A percentile compares a stretch with the other conserved stretches of the same genome.
These are phyloP conservation scores for Malachius bipustulatus DNA, from an alignment of 2,888 invertebrate species.

Conservation along the genomic window DNA sequence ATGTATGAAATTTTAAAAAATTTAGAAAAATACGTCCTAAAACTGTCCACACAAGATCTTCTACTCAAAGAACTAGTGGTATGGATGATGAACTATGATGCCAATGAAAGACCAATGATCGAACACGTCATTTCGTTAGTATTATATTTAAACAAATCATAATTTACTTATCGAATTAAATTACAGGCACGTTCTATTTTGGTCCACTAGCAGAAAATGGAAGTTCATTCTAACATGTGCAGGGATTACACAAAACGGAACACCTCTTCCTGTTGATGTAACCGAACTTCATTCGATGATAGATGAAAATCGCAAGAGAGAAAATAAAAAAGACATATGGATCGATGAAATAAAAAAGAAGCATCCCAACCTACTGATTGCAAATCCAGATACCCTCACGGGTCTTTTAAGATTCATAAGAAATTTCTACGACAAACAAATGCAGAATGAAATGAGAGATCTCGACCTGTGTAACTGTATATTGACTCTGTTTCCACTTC, in stretches of 20 bases:
- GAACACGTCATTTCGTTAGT: conserved; percentile 33
- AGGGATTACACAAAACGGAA: conserved; percentile 26
- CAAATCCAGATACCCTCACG: conserved; percentile 28
- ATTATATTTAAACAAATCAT: conserved; percentile 4
- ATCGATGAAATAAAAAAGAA: conserved; percentile 26
- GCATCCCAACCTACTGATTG: conserved; percentile 25
- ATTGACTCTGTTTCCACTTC: conserved; percentile 29
- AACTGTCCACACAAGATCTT: conserved; percentile 23
- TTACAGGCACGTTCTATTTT: conserved; percentile 32
- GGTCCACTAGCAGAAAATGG: conserved; percentile 32
- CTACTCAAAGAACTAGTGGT: conserved; percentile 32
- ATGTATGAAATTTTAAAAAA: conserved; percentile 32
- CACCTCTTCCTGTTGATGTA: conserved; percentile 23
- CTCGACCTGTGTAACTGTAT: conserved; percentile 25
- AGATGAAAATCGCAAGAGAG: conserved; percentile 26
- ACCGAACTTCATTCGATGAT: conserved; percentile 28
- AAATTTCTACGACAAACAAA: conserved; percentile 18
- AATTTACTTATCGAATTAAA: conserved; percentile 5
- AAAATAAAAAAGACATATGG: conserved; percentile 33
- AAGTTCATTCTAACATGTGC: conserved; percentile 33
- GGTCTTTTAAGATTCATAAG: conserved; percentile 32
- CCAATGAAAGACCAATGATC: conserved; percentile 30
- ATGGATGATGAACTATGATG: conserved; percentile 34
- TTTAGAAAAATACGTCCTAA: conserved; percentile 25
- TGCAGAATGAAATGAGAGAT: conserved; percentile 12